Conservation (phyloP, 2,888 invertebrate species). For the Crossocerus cetratus region DNA sequence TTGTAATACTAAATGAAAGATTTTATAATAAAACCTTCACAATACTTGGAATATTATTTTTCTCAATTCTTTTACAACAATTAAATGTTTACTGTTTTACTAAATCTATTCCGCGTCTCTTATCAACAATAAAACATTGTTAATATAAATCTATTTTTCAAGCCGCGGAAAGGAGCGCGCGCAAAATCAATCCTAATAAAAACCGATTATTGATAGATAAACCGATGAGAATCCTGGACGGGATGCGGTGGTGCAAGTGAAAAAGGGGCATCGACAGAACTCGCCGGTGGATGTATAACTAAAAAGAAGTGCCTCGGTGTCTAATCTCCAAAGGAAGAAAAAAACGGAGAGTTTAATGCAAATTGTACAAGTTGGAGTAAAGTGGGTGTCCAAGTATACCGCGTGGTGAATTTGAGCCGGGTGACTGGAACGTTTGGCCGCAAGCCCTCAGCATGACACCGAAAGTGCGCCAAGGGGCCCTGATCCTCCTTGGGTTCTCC, state of each 20-base stretch:
- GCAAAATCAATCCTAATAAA: not conserved
- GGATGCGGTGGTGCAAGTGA: slow-evolving; percentile 56
- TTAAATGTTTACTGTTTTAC: too few relatives aligned
- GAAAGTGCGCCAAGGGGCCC: slow-evolving; percentile 28
- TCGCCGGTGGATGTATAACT: not conserved
- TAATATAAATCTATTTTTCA: too few relatives aligned
- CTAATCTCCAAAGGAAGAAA: too few relatives aligned
- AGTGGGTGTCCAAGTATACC: not conserved
- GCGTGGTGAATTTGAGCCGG: slow-evolving; percentile 15
- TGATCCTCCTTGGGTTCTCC: slow-evolving; percentile 45
- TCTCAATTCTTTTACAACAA: too few relatives aligned
- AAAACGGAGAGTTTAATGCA: too few relatives aligned
- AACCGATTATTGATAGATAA: slow-evolving; percentile 27
- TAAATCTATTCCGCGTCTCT: too few relatives aligned
- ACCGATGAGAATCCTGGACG: slow-evolving; percentile 33
- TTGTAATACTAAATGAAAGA: too few relatives aligned
- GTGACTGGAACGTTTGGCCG: not conserved
- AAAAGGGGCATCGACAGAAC: not conserved
- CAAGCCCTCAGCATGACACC: slow-evolving; percentile 37
- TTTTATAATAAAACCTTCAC: too few relatives aligned
- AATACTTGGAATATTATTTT: too few relatives aligned
- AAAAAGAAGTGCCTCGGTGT: not conserved
- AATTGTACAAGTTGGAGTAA: too few relatives aligned
- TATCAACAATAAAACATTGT: too few relatives aligned
- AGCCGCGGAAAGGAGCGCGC: too few relatives aligned